phyloP scores from a whole-genome alignment of 2,888 invertebrate genomes.

The Aphrophora alni region DNA sequence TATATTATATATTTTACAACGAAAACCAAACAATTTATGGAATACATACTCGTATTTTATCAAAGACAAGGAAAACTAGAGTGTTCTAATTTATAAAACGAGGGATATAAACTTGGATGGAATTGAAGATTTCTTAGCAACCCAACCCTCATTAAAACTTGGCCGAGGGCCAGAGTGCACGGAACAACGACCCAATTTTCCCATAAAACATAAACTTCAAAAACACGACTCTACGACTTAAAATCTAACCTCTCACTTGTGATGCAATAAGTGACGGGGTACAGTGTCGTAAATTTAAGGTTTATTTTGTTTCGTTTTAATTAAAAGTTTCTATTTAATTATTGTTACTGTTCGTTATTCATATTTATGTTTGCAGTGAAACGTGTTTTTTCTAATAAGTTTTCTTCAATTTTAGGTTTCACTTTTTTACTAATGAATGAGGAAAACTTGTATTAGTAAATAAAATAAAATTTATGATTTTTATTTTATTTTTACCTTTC shows the following conservation, averaged over 20 bases:
- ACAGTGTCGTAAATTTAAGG: background rate
- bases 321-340: no score
- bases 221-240: background rate
- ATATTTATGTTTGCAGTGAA: no score
- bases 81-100: background rate
- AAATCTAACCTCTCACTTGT: background rate
- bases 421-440: no score
- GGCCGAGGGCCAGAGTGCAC: background rate
- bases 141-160: slow-evolving; percentile 6
- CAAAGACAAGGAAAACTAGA: background rate
- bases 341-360: no score
- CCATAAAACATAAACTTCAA: slow-evolving; percentile 6
- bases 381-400: no score
- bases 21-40: no score
- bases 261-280: background rate
- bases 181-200: background rate
- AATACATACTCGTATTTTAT: background rate
- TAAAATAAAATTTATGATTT: no score
- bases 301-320: no score
- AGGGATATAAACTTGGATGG: background rate
- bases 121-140: background rate
- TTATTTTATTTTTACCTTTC: no score
- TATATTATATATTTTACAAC: no score
- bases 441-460: no score
- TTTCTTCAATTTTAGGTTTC: no score